Base-by-base conservation (phyloP, 2,113 vertebrate species). In the Steatornis caripensis region DNA sequence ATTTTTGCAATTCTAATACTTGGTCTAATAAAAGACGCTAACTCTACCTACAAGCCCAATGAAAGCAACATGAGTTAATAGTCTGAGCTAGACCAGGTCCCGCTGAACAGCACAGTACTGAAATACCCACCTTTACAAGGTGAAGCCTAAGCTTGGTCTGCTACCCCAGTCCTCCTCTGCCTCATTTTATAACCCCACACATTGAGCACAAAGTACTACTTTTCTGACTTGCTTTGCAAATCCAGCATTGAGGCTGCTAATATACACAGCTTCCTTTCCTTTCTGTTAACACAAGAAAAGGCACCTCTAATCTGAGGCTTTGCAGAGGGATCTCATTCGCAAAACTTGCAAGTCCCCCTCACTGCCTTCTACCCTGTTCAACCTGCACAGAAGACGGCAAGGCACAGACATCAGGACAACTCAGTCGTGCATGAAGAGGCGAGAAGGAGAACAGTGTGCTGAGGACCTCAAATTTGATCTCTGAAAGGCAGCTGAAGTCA, bases 381-480 rank as follows among this genome's bases (percentile, higher is more conserved):
- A 9, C 16, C 51, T 15, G 19, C 2, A 10, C 6, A 74, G 69
- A n/a, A 86, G 39, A 27, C 29, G 48, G 6, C 1, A 18, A 76
- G 36, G 15, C 11, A 20, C 5, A 23, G 79, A 77, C 8, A 5
- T 30, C 65, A 74, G 34, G 16, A 14, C 9, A 17, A n/a, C 36
- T 22, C 39, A 72, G 15, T 4, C 0, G 0, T 3, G 23, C 2
- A 2, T 14, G 39, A 54, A 34, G 29, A 30, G 23, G 4, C 55
- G 19, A 53, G 30, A 54, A 69, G 51, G 19, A 48, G 5, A 21
- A 34, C 0, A 4, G 60, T 0, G 0, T 10, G 37, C 21, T 61
- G 16, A 65, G 16, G 5, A 62, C 26, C 32, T 71, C 24, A 19
- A 10, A 6, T 29, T 16, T 55, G 39, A 15, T 34, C 32, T 54